Base-by-base conservation (phyloP, 2,888 invertebrate species). In the Plebejus anna region DNA sequence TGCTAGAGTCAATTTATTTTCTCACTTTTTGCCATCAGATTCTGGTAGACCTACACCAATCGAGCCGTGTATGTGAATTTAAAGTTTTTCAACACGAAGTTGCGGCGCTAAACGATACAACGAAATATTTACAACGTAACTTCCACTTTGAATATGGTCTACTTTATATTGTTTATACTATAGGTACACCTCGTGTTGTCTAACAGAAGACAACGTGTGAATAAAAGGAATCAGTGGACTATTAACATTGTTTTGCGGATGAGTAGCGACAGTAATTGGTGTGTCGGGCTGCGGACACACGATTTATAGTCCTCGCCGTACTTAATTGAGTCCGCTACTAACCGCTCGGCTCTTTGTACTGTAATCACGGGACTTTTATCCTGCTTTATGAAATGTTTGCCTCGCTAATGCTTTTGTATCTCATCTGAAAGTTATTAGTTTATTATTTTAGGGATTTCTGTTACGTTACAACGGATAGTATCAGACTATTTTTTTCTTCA, bases 251-350 rank as follows among this genome's bases (percentile, higher is more conserved):
- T 91, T 91, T 90, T 91, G 90, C 90, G 91, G 92, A 92, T 91
- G 92, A 92, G 89, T 88, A 90, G 88, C 88, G 92, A 91, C 92
- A 92, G 91, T 92, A 93, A 93, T 92, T 90, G 92, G 89, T 90
- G 88, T 89, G 90, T 90, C 90, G 90, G 90, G 87, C 87, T 88
- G 89, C 87, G 88, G 89, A 87, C 89, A 86, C 57, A 84, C 87
- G 89, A 92, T 92, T 91, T 92, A 93, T 91, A 86, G 90, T 86
- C 82, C 86, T 82, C 89, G 85, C 84, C 86, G 85, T 84, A 86
- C 86, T 86, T 91, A 91, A 92, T 91, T 90, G 89, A 91, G 89
- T 88, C 87, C 75, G 77, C 79, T 78, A 77, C 79, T 77, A 77
- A 80, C 77, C 79, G 78, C 76, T 76, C 77, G 76, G 73, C 76